These are phyloP conservation scores for Fissipunctia ypsillon DNA, from an alignment of 2,888 invertebrate species.

Conservation along the genomic window DNA sequence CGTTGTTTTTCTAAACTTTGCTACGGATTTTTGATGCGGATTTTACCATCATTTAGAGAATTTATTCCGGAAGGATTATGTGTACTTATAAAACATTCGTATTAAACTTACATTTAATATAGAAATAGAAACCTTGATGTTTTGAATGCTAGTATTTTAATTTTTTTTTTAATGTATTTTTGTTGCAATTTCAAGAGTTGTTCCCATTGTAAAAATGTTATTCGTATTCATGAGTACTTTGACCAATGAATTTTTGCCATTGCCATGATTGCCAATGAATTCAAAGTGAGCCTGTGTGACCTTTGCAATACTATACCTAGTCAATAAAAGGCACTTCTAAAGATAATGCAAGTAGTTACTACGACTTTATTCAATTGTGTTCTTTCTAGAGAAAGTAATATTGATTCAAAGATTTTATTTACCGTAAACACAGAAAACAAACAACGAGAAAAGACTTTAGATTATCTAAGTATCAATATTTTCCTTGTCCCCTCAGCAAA, in stretches of 20 bases:
- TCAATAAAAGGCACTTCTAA: constrained; percentile 6
- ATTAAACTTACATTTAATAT: too few relatives aligned
- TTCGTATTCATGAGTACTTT: background rate
- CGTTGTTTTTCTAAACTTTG: too few relatives aligned
- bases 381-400: background rate
- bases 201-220: background rate
- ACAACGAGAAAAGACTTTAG: too few relatives aligned
- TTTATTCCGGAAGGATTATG: too few relatives aligned
- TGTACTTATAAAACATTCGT: too few relatives aligned
- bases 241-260: background rate
- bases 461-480: too few relatives aligned
- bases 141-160: too few relatives aligned
- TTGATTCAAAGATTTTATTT: constrained; percentile 20
- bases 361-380: background rate
- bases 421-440: background rate
- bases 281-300: background rate
- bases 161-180: background rate
- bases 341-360: background rate
- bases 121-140: too few relatives aligned
- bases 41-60: too few relatives aligned
- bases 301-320: background rate
- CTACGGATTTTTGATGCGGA: too few relatives aligned
- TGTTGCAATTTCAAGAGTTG: background rate
- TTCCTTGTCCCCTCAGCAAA: too few relatives aligned
- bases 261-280: background rate